Percentiles rank a stretch among this genome's conserved stretches.
Evolutionary conservation across 2,797 vertebrate species (phyloP).

Genomic region (Pseudochaenichthys georgianus): DNA sequence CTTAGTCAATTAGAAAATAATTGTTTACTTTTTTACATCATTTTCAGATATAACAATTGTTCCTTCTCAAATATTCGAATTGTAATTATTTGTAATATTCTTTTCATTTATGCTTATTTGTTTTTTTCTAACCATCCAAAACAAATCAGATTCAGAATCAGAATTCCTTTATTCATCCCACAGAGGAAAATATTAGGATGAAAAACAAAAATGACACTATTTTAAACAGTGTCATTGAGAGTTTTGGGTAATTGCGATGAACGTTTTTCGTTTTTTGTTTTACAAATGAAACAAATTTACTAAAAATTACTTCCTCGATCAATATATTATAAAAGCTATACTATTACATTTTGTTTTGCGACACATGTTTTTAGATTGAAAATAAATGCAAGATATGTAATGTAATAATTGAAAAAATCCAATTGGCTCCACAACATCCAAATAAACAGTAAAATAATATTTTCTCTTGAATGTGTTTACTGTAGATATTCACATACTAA

Average conservation of each 20-base stretch:
- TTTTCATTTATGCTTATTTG: too few relatives aligned
- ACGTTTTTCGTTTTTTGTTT: not conserved
- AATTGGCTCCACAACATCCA: not conserved
- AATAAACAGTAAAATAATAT: not conserved
- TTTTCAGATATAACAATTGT: too few relatives aligned
- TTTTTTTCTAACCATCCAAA: too few relatives aligned
- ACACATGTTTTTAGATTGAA: not conserved
- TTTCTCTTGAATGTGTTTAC: too few relatives aligned
- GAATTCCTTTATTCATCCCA: too few relatives aligned
- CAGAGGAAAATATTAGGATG: not conserved
- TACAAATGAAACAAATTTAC: not conserved
- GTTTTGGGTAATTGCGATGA: not conserved
- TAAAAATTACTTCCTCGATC: not conserved
- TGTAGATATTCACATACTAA: not conserved
- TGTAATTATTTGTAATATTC: too few relatives aligned
- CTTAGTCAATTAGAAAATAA: not conserved
- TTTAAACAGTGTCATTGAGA: not conserved
- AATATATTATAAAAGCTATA: not conserved
- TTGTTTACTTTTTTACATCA: not conserved
- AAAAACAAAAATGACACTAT: not conserved
- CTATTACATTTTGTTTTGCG: not conserved
- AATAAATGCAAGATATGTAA: not conserved
- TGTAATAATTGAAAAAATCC: not conserved
- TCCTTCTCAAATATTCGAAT: not conserved
- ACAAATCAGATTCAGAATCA: too few relatives aligned